Base-by-base conservation (phyloP, 2,113 vertebrate genomes). In the Notiomystis cincta region DNA sequence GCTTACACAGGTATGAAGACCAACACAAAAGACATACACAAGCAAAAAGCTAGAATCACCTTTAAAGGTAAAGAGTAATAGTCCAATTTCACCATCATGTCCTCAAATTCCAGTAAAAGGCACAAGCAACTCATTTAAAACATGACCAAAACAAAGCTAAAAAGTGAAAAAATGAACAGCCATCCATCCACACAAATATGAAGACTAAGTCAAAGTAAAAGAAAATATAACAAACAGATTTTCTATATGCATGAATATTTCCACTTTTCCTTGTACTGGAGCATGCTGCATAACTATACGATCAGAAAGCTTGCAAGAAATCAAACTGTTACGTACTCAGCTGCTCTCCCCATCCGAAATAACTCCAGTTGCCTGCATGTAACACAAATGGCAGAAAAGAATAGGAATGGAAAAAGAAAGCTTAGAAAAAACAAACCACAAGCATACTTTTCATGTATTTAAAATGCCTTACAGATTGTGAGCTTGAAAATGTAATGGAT, bases 331-430 rank as follows among this genome's bases (percentile, higher is more conserved):
- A 99, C 99, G 98, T 99, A 99, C 99, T 99, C 97, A 98, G 98
- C 88, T 98, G 98, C 83, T 99, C 98, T 97, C 98, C 98, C 99
- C 99, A 99, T 99, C 99, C 99, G 98, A 99, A 99, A 99, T 99
- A 99, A 97, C 97, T 98, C 98, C 98, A 98, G 98, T 98, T 98
- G 99, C 99, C 99, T 99, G 99, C 97, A 97, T 97, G 98, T 98
- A 98, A 96, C 96, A 97, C 96, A 98, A 98, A 98, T 71, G 97
- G 98, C 97, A 98, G 90, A 96, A 97, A 97, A 97, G 89, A 96
- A 98, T 28, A 97, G 95, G 94, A 97, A 87, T 94, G 89, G 97
- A 83, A 97, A 96, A 96, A 97, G 88, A 97, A 95, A 94, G 40
- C 89, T 98, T 97, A 98, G 96, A 94, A 95, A 94, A 51, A 87